Evolutionary conservation across 2,113 vertebrate genomes (phyloP), one percentile per base, ranked within the genome.

Genomic region (Sclerurus mexicanus): DNA sequence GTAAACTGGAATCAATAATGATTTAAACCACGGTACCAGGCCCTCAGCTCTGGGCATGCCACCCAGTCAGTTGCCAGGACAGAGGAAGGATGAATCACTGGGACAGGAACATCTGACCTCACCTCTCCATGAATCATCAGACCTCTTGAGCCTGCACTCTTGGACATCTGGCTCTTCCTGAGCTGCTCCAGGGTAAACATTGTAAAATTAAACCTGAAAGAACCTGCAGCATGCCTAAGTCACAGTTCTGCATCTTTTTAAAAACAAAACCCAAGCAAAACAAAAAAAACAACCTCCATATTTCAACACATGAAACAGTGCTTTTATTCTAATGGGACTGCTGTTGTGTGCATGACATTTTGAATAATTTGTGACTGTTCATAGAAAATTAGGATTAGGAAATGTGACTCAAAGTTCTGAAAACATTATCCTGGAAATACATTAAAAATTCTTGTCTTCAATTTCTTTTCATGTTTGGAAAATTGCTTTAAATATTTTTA

Each of bases 1-100:
- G 83, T 78, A 96, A 97, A 89, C 91, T 60, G 76, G 92, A 96
- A 97, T 95, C 95, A 93, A 95, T 95, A 95, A 89, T 92, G 92
- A 95, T 96, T 95, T 93, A 95, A 90, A 60, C 33, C 1, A 4
- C 27, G 60, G 89, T 90, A 64, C 68, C 80, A 89, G 71, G 52
- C 73, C 91, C 83, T 78, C 63, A 44, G 69, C 76, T 78, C 95
- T 86, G 83, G 76, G 68, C 73, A 71, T 84, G 89, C 83, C 92
- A 96, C 88, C 75, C 68, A 74, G 63, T 42, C 0, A 0, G 46
- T 13, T 77, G 86, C 83, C 95, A 78, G 1, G 33, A 59, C 52
- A 74, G 47, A 81, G 52, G 8, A 62, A 37, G 59, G 73, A 92
- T 95, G 91, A 95, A 96, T 96, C 89, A 92, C 64, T 21, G 24